Base-by-base conservation (phyloP, 2,797 vertebrate genomes). In the Halcyon chelicuti region DNA sequence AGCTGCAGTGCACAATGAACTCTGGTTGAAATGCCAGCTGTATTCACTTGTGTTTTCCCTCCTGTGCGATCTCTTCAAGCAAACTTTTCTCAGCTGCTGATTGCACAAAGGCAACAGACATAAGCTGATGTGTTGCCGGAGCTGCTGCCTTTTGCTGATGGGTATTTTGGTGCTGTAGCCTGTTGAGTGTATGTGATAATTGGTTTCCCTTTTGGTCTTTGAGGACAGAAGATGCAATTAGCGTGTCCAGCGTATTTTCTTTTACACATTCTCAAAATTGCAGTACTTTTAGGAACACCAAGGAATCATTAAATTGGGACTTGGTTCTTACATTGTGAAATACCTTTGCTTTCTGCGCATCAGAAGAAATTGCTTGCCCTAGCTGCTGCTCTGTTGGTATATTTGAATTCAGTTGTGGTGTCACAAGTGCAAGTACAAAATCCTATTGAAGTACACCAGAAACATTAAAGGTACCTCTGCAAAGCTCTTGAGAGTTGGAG, bases 151-250 rank as follows among this genome's bases (percentile, higher is more conserved):
- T 76, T 33, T 49, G 44, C 96, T 97, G 92, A 88, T 95, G 92
- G 93, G 25, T 96, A 81, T 95, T 95, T 97, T 95, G 90, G 94
- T 92, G 83, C 77, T 95, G 73, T 61, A 85, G 89, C 95, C 95
- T 97, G 81, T 95, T 96, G 96, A 96, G 88, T 73, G 12, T 87
- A 97, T 94, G 97, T 98, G 98, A 97, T 98, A 98, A 98, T 98
- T 98, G 95, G 90, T 96, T 98, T 97, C 94, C 71, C 94, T 80
- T 88, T 95, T 90, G 92, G 93, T 72, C 90, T 98, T 98, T 98
- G 97, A 98, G 96, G 97, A 97, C 71, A 94, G 86, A 93, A 96
- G 96, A 97, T 97, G 97, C 96, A 98, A 98, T 98, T 98, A 98
- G 76, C 96, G 20, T 97, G 95, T 97, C 91, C 93, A 2, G 93